Evolutionary conservation across 2,797 vertebrate genomes (phyloP), one percentile per base, ranked within the genome.

Genomic region (Melanotaenia pygmaea): DNA sequence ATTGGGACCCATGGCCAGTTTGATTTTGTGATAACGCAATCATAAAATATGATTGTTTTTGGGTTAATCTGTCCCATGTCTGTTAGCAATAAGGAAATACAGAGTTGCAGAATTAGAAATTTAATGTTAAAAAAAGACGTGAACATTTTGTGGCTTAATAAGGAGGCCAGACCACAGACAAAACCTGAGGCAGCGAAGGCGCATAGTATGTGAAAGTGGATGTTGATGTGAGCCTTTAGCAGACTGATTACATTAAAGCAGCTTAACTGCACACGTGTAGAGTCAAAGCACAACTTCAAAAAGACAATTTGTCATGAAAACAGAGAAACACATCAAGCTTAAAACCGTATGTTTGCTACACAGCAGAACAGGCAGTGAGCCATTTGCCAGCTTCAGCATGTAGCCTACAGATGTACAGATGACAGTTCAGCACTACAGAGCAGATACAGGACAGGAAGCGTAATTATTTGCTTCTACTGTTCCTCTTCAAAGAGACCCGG

Each of bases 371-470:
- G 59, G 71, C 63, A 69, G 70, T 58, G 37, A 79, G 76, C 63
- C 28, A 70, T 77, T 82, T 70, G 73, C 81, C 45, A 59, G 77
- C 69, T 59, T 37, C 72, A 75, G 73, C 59, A 0, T 64, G 76
- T 26, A 67, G 77, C 82, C 79, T 80, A 65, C 83, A 85, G 81
- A 85, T 87, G 80, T 85, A 71, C 57, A 79, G 84, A 89, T 91
- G 87, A 91, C 86, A 89, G 85, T 86, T 89, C 84, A 86, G 82
- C 84, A 87, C 81, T 74, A 79, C 81, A 82, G 85, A 93, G 88
- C 90, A 91, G 88, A 91, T 80, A 80, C 90, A 87, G 88, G 89
- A 91, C 90, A 91, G 87, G 87, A 93, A 91, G 93, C 85, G 88
- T 88, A 91, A 94, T 94, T 93, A 93, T 91, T 87, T 90, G 82